Evolutionary conservation across 2,797 vertebrate species (phyloP), one percentile per base, ranked within the genome.

Genomic region (Avahi laniger): DNA sequence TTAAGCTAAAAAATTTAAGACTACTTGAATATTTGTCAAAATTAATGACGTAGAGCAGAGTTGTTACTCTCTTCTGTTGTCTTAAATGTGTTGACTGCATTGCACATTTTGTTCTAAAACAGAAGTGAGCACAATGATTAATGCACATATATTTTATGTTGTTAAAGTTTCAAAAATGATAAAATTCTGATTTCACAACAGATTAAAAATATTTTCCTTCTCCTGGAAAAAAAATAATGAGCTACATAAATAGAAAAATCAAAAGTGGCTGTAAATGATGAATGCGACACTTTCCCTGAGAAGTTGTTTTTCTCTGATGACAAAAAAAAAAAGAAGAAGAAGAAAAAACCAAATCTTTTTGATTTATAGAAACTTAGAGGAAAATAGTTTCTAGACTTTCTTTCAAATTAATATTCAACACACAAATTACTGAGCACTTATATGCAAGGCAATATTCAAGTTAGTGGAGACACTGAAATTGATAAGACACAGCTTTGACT

Each of bases 11-110:
- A 93, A 95, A 95, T 91, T 97, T 98, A 93, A 11, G 7, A 67
- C 88, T 96, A 96, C 82, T 86, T 97, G 95, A 97, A 88, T 98
- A 98, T 98, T 98, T 98, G 96, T 98, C 97, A 98, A 83, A 98
- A 97, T 97, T 97, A 98, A 97, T 98, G 97, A 97, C 94, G 96
- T 87, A 89, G 81, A 97, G 46, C 95, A 81, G 78, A 98, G 82
- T 82, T 95, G 75, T 97, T 97, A 57, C 86, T 96, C 84, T 96
- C 92, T 98, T 52, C 92, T 97, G 54, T 83, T 97, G 91, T 97
- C 93, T 96, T 69, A 89, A 92, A 93, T 63, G 63, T 28, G 22
- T 95, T 97, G 94, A 95, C 84, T 92, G 52, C 89, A 24, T 95
- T 97, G 93, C 7, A 50, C 96, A 97, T 72, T 97, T 97, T 95